Conservation (phyloP, 2,888 invertebrate genomes). For the Andrena minutula region DNA sequence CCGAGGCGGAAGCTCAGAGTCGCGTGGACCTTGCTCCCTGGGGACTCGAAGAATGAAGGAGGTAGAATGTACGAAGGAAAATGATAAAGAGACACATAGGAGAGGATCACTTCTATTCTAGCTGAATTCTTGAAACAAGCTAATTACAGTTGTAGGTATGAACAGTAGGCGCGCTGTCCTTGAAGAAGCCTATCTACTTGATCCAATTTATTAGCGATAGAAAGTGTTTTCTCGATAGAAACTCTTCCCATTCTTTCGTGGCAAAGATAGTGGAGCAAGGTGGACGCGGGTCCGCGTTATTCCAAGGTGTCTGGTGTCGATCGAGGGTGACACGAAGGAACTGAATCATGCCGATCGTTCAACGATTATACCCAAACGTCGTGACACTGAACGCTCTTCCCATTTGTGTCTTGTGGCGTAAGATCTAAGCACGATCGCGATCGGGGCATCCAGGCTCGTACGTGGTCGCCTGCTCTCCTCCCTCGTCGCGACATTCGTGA, state of each 20-base stretch:
- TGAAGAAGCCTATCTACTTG: conserved; percentile 18
- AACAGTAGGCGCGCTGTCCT: not conserved
- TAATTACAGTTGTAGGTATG: conserved; percentile 62
- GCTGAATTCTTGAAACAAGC: conserved; percentile 67
- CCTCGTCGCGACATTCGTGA: not conserved
- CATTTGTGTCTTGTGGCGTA: conserved; percentile 77
- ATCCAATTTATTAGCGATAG: not conserved
- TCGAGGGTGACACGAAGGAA: conserved; percentile 8
- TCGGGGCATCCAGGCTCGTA: conserved; percentile 42
- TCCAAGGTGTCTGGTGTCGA: conserved; percentile 37
- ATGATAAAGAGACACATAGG: too few species aligned
- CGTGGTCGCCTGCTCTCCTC: conserved; percentile 4
- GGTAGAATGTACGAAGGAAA: conserved; percentile 16
- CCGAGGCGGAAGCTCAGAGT: not conserved
- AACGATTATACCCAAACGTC: conserved; percentile 67
- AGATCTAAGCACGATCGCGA: conserved; percentile 68
- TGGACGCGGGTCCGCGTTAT: conserved; percentile 29
- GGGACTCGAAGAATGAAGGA: not conserved
- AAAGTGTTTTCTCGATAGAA: too few species aligned
- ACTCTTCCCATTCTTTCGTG: conserved; percentile 10
- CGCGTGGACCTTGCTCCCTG: conserved; percentile 30
- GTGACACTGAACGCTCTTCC: conserved; percentile 77
- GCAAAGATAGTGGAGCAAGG: conserved; percentile 29
- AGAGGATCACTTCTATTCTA: conserved; percentile 44
- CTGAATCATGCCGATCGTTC: conserved; percentile 32